These are phyloP conservation scores for Pocillopora verrucosa DNA, from an alignment of 64 coral and sea anemone genomes.

Conservation along the genomic window DNA sequence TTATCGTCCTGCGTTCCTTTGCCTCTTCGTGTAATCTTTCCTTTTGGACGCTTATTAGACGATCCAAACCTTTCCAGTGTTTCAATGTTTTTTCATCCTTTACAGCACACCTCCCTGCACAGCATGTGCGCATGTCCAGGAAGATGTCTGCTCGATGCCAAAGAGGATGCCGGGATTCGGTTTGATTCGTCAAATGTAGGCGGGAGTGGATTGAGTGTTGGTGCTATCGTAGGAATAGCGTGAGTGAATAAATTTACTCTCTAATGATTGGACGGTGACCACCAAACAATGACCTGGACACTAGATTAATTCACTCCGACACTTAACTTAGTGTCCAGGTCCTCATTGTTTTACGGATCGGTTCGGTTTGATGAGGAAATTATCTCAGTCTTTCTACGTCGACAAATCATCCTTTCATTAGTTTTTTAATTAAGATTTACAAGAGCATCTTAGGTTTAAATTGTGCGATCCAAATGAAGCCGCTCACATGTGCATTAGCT, in stretches of 20 bases:
- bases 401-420: too few relatives aligned
- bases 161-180: background rate
- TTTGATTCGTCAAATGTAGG: background rate
- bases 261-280: background rate
- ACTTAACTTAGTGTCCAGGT: too few relatives aligned
- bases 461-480: too few relatives aligned
- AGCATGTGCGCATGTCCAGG: constrained; percentile 61
- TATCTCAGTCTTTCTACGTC: too few relatives aligned
- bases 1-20: too few relatives aligned
- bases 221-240: constrained; percentile 33
- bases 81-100: background rate
- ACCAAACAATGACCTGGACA: too few relatives aligned
- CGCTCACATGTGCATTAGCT: background rate
- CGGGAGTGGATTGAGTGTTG: background rate
- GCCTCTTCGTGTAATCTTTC: background rate
- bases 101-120: constrained; percentile 29
- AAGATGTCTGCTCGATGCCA: constrained; percentile 25
- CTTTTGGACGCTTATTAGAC: too few relatives aligned
- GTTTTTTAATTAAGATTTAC: too few relatives aligned
- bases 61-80: background rate
- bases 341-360: too few relatives aligned
- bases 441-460: too few relatives aligned
- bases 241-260: background rate
- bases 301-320: too few relatives aligned
- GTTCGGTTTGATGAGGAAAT: too few relatives aligned